Evolutionary conservation across 1,140 invertebrate species (phyloP).

Genomic region (Cotesia vestalis): DNA sequence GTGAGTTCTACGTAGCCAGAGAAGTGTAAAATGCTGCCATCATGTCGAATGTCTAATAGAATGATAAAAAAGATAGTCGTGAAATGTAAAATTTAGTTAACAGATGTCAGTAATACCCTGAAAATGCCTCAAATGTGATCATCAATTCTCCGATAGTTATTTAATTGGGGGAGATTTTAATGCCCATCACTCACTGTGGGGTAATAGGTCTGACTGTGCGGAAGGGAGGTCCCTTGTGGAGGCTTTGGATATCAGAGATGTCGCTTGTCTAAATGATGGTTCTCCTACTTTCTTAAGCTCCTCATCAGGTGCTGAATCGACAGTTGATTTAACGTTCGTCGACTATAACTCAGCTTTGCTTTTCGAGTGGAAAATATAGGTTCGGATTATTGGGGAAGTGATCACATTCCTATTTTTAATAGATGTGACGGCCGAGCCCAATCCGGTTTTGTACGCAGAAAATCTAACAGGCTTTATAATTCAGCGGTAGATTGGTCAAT

Average conservation of each 20-base stretch:
- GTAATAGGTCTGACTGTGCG: not conserved
- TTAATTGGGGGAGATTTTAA: conserved; percentile 22
- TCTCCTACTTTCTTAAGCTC: not conserved
- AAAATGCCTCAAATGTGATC: no score
- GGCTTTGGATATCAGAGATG: not conserved
- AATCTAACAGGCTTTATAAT: not conserved
- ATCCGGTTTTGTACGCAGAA: not conserved
- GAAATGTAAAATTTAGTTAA: no score
- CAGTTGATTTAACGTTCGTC: conserved; percentile 14
- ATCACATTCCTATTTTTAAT: conserved; percentile 22
- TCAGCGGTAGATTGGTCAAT: not conserved
- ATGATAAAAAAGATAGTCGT: no score
- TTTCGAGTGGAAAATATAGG: conserved; percentile 7
- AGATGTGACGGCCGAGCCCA: not conserved
- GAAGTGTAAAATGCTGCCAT: no score
- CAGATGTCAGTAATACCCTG: no score
- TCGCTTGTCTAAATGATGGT: conserved; percentile 11
- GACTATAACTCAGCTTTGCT: not conserved
- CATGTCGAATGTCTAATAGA: no score
- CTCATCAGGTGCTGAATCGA: not conserved
- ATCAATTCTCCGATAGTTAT: not conserved
- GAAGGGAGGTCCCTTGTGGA: not conserved
- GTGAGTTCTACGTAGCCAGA: no score
- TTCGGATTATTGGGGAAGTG: conserved; percentile 20
- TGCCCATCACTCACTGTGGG: conserved; percentile 20